These are phyloP conservation scores for Escarpia spicata DNA, from an alignment of 2,888 invertebrate genomes.

Conservation along the genomic window DNA sequence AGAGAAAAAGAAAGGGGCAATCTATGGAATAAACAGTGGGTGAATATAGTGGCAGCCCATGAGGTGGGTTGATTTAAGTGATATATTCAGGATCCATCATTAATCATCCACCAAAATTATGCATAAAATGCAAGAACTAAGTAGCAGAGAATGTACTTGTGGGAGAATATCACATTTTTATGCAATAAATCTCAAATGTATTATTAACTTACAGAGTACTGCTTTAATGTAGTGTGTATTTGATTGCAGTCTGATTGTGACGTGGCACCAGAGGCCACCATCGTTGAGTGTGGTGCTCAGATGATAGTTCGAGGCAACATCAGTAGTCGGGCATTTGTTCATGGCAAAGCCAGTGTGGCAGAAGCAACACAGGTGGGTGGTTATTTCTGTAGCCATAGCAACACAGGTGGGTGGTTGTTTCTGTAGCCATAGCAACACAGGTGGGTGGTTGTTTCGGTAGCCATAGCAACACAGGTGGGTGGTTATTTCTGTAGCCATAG, in stretches of 20 bases:
- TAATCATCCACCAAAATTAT: too few relatives aligned
- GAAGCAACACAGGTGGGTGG: constrained; percentile 72
- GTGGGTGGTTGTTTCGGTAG: background rate
- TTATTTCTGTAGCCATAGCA: background rate
- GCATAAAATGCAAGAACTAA: too few relatives aligned
- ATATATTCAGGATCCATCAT: too few relatives aligned
- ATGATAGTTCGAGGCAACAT: constrained; percentile 80
- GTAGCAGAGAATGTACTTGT: too few relatives aligned
- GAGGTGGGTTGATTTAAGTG: too few relatives aligned
- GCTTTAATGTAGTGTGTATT: too few relatives aligned
- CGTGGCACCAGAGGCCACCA: background rate
- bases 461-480: constrained; percentile 52
- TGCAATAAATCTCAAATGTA: background rate
- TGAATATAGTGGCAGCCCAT: too few relatives aligned
- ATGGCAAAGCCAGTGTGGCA: constrained; percentile 78
- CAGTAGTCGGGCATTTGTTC: constrained; percentile 80
- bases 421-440: background rate
- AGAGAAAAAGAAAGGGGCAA: too few relatives aligned
- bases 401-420: background rate
- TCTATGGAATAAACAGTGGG: too few relatives aligned
- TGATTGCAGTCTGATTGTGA: background rate
- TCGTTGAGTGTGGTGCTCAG: constrained; percentile 73
- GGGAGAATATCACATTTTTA: too few relatives aligned
- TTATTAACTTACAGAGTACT: background rate
- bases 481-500: constrained; percentile 78